Conservation (phyloP, 1,140 invertebrate genomes). For the Drosophila nigrodunni region DNA sequence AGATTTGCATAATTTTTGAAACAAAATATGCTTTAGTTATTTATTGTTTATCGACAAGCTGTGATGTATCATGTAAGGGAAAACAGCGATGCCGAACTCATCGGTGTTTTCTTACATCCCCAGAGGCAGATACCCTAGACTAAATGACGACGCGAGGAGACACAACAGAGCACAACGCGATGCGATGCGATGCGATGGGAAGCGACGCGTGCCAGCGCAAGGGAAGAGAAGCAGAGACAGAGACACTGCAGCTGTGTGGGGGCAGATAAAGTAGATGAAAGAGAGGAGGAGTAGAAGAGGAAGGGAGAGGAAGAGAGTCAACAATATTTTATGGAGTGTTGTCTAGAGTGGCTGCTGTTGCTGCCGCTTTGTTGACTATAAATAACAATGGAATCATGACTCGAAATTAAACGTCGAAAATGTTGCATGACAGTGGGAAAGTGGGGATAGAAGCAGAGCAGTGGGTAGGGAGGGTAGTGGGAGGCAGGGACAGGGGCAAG, state of each 20-base stretch:
- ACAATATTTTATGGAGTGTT: conserved; percentile 80
- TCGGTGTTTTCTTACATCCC: too few relatives aligned
- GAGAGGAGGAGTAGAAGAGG: background rate
- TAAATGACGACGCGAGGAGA: conserved; percentile 39
- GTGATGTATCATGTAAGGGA: too few relatives aligned
- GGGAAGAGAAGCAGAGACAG: background rate
- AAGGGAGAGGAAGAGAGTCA: conserved; percentile 3
- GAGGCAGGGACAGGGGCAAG: background rate
- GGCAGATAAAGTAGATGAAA: background rate
- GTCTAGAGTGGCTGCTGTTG: conserved; percentile 66
- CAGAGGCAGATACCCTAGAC: conserved; percentile 45
- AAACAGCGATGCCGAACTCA: too few relatives aligned
- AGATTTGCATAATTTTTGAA: too few relatives aligned
- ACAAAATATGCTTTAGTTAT: too few relatives aligned
- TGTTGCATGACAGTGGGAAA: conserved; percentile 32
- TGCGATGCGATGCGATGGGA: conserved; percentile 39
- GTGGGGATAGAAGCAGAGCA: background rate
- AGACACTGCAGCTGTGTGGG: conserved; percentile 13
- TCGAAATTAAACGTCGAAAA: conserved; percentile 76
- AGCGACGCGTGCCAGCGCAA: conserved; percentile 56
- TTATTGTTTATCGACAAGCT: too few relatives aligned
- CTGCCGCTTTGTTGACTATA: conserved; percentile 77
- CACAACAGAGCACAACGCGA: conserved; percentile 14
- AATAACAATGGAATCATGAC: conserved; percentile 83
- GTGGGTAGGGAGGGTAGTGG: too few relatives aligned